These are phyloP conservation scores for Peromyscus leucopus DNA, from an alignment of 2,113 vertebrate species.

Conservation along the genomic window DNA sequence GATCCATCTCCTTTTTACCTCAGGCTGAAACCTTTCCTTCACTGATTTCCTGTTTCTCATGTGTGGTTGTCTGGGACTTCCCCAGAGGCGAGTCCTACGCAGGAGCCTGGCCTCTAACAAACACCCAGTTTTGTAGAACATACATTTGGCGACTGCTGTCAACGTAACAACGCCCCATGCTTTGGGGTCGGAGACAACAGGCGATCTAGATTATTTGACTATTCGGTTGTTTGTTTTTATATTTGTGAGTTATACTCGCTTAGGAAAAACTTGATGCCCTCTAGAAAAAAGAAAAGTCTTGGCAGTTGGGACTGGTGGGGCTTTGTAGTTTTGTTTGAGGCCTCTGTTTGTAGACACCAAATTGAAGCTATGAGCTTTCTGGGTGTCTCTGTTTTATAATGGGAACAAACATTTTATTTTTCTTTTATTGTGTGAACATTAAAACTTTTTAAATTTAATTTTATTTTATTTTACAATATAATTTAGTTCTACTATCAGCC, in stretches of 20 bases:
- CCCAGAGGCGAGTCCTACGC: background rate
- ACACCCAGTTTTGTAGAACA: background rate
- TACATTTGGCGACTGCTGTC: background rate
- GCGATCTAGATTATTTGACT: background rate
- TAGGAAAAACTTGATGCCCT: background rate
- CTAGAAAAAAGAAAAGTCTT: background rate
- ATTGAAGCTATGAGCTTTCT: background rate
- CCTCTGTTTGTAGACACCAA: background rate
- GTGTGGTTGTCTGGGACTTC: background rate
- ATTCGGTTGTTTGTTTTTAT: background rate
- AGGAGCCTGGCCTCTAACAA: background rate
- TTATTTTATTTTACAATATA: too few relatives aligned
- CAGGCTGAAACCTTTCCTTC: constrained; percentile 26
- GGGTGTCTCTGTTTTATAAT: background rate
- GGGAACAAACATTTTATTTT: background rate
- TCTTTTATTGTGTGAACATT: background rate
- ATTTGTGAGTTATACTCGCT: constrained; percentile 5
- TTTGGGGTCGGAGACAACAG: background rate
- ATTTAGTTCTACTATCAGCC: too few relatives aligned
- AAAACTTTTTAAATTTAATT: background rate
- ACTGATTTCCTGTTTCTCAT: background rate
- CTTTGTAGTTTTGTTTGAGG: constrained; percentile 16
- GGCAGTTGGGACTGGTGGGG: background rate
- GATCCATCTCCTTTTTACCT: background rate
- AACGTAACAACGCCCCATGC: background rate